Evolutionary conservation across 1,140 invertebrate species (phyloP).

Genomic region (Diorhabda sublineata): DNA sequence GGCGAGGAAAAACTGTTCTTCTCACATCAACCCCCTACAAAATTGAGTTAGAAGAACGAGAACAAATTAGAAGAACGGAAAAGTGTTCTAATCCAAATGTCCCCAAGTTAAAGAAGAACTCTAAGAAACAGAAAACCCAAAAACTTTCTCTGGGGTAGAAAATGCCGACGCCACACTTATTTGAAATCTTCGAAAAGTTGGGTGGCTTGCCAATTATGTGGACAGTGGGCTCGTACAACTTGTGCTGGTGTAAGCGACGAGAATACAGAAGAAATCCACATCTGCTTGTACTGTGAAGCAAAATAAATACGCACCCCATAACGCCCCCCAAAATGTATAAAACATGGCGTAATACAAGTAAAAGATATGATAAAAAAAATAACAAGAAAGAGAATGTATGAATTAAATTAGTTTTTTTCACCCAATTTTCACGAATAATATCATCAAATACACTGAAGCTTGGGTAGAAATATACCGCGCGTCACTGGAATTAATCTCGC

Average conservation of each 20-base stretch:
- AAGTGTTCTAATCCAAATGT: constrained; percentile 5
- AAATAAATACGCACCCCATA: not conserved
- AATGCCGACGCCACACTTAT: constrained; percentile 7
- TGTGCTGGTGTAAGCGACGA: constrained; percentile 8
- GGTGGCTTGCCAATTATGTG: constrained; percentile 5
- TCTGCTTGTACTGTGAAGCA: constrained; percentile 5
- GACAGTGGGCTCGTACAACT: constrained; percentile 2
- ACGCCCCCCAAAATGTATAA: no score
- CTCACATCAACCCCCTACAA: no score
- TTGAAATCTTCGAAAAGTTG: constrained; percentile 2
- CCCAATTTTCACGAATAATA: no score
- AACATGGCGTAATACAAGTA: no score
- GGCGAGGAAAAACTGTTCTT: no score
- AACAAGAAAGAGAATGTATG: no score
- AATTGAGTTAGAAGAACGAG: no score
- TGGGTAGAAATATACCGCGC: no score
- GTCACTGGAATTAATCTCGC: no score
- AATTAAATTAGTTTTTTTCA: no score
- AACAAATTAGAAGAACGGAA: not conserved
- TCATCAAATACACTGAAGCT: no score
- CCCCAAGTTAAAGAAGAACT: constrained; percentile 8
- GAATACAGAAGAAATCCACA: constrained; percentile 10
- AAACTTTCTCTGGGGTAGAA: not conserved
- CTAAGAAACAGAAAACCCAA: constrained; percentile 13
- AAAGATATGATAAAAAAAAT: no score